These are phyloP conservation scores for Mastomys coucha DNA, from an alignment of 2,113 vertebrate species.

Conservation along the genomic window DNA sequence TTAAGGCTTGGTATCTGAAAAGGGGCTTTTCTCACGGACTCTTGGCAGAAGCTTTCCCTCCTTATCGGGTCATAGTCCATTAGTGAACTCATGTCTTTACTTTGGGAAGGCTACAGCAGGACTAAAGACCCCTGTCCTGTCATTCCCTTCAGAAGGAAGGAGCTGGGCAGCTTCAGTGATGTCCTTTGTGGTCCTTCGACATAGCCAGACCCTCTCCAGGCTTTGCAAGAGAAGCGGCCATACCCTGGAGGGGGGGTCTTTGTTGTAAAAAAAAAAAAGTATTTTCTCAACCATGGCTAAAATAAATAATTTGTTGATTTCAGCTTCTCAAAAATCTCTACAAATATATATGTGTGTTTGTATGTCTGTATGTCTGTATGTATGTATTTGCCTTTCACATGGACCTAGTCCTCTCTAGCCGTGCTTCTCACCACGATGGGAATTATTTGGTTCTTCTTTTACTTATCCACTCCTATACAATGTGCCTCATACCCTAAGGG, in stretches of 20 bases:
- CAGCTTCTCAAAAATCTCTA: background rate
- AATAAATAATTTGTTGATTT: background rate
- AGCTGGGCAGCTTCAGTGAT: background rate
- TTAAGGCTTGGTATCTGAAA: background rate
- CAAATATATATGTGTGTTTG: background rate
- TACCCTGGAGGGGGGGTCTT: background rate
- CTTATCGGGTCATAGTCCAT: background rate
- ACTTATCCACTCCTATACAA: background rate
- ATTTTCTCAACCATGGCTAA: background rate
- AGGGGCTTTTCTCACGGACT: background rate
- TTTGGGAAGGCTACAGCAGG: background rate
- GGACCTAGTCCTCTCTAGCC: background rate
- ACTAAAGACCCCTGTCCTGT: background rate
- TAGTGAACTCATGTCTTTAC: background rate
- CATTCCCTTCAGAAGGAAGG: background rate
- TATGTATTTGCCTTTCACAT: background rate
- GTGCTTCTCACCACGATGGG: background rate
- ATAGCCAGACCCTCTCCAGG: background rate
- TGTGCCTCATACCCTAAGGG: background rate
- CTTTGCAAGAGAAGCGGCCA: background rate
- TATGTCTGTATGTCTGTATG: no score
- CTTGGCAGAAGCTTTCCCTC: background rate
- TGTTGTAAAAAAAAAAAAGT: background rate
- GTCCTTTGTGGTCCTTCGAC: background rate
- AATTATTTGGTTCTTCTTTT: background rate